phyloP scores from a whole-genome alignment of 2,797 vertebrate species.

The Eospalax fontanierii region DNA sequence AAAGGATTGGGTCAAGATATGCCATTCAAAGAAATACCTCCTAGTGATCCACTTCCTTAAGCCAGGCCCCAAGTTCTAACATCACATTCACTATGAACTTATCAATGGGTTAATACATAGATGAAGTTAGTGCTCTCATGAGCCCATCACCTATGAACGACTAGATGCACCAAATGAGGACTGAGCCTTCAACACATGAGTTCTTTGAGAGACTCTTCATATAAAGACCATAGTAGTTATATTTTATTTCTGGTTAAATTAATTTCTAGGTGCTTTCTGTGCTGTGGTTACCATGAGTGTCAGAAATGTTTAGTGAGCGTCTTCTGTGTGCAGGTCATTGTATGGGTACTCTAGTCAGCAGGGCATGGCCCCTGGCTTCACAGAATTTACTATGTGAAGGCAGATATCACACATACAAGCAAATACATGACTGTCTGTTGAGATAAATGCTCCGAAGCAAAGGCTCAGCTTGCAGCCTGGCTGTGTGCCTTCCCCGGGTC shows the following conservation, averaged over 20 bases:
- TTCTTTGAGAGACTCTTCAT: neutral
- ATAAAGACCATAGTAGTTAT: neutral
- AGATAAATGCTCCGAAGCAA: neutral
- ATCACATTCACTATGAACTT: neutral
- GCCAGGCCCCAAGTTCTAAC: no score
- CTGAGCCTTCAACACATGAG: neutral
- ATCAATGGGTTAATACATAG: neutral
- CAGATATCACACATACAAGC: neutral
- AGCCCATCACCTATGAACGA: neutral
- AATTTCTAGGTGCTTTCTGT: neutral
- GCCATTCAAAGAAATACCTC: neutral
- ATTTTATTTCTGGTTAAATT: conserved; percentile 41
- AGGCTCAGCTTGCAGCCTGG: conserved; percentile 50
- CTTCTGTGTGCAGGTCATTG: neutral
- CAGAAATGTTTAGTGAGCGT: no score
- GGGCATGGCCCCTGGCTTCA: neutral
- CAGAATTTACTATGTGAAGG: neutral
- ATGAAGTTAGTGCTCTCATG: neutral
- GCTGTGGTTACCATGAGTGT: neutral
- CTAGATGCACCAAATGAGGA: neutral
- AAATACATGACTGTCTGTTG: neutral
- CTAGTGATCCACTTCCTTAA: no score
- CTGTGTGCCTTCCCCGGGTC: conserved; percentile 45
- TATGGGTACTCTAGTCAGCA: neutral
- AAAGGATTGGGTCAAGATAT: no score